Evolutionary conservation across 2,113 vertebrate genomes (phyloP).

Genomic region (Hippocampus comes): DNA sequence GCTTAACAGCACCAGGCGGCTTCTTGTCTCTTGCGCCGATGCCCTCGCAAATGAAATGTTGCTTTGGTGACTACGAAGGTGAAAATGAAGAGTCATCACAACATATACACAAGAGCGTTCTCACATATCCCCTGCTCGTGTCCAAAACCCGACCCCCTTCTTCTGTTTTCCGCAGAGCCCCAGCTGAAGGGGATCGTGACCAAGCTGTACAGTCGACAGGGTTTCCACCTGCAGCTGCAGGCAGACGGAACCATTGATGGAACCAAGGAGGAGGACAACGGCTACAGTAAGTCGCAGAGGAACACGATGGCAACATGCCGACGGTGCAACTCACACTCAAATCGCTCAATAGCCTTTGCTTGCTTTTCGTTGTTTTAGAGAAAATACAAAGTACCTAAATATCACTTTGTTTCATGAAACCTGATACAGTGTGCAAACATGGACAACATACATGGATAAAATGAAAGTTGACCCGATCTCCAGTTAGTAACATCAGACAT

Average conservation of each 20-base stretch:
- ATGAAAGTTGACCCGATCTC: too few species aligned
- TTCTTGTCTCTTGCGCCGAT: background rate
- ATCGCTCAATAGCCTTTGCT: background rate
- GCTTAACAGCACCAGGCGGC: conserved; percentile 36
- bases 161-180: conserved; percentile 81
- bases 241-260: conserved; percentile 98
- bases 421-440: too few species aligned
- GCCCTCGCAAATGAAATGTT: background rate
- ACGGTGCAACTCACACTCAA: background rate
- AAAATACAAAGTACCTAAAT: too few species aligned
- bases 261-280: conserved; percentile 96
- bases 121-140: conserved; percentile 28
- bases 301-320: background rate
- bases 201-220: conserved; percentile 98
- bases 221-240: conserved; percentile 97
- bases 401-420: too few species aligned
- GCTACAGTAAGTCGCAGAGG: conserved; percentile 85
- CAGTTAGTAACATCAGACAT: too few species aligned
- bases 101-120: background rate
- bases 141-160: background rate
- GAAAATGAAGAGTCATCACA: too few species aligned
- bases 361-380: background rate
- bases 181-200: conserved; percentile 99
- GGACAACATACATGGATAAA: too few species aligned
- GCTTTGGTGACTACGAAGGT: background rate